These are phyloP conservation scores for Echinops telfairi DNA, from an alignment of 2,113 vertebrate genomes.

Conservation along the genomic window DNA sequence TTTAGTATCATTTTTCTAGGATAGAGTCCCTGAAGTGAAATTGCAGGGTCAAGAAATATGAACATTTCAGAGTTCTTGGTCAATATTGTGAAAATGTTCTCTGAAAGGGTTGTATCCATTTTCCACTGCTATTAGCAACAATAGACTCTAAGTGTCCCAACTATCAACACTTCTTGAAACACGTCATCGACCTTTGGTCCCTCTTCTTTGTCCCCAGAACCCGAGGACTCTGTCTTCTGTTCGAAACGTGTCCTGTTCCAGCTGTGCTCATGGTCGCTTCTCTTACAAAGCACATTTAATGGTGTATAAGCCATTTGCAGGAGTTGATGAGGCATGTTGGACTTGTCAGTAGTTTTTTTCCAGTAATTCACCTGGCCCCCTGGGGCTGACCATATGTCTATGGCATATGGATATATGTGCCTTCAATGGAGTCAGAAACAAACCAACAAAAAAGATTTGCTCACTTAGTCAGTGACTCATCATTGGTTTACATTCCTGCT, in stretches of 20 bases:
- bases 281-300: background rate
- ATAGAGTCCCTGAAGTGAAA: conserved; percentile 34
- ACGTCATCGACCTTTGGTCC: background rate
- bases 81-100: conserved; percentile 3
- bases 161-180: background rate
- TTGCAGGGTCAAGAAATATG: background rate
- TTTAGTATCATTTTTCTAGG: conserved; percentile 35
- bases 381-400: background rate
- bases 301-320: background rate
- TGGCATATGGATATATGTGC: background rate
- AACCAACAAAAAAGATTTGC: background rate
- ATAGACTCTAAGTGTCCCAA: background rate
- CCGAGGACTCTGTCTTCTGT: background rate
- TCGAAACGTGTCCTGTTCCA: background rate
- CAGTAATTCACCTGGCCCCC: background rate
- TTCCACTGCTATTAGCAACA: conserved; percentile 17
- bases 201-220: background rate
- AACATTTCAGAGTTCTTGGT: conserved; percentile 52
- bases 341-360: conserved; percentile 25
- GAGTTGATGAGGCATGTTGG: background rate
- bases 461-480: background rate
- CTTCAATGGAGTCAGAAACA: background rate
- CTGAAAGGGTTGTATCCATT: background rate
- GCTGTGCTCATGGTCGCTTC: background rate
- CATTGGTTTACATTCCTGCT: background rate